phyloP scores from a whole-genome alignment of 2,113 vertebrate species.

The Coptodon bakossiorum region DNA sequence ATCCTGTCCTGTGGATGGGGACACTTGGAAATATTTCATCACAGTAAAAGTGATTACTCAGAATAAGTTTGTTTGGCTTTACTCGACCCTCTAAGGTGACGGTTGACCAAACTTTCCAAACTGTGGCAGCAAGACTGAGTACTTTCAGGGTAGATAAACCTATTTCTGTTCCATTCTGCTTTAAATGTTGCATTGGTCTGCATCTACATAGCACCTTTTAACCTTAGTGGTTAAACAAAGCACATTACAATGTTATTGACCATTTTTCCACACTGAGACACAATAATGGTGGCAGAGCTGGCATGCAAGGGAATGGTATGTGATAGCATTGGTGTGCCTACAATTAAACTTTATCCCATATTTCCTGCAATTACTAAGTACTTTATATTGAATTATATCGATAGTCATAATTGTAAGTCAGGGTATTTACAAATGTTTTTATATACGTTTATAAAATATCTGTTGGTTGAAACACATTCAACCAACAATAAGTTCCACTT shows the following conservation, averaged over 20 bases:
- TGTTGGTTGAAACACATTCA: not conserved
- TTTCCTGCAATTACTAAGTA: not conserved
- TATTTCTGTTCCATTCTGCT: not conserved
- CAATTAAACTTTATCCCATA: not conserved
- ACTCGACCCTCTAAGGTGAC: not conserved
- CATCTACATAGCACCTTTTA: not conserved
- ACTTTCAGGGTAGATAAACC: not conserved
- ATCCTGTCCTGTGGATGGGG: not conserved
- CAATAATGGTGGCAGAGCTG: not conserved
- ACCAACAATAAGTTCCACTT: not conserved
- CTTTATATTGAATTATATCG: not conserved
- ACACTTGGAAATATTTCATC: not conserved
- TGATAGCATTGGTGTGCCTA: not conserved
- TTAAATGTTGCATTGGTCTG: not conserved
- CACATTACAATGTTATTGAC: not conserved
- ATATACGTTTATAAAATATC: not conserved
- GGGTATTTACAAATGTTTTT: not conserved
- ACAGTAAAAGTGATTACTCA: not conserved
- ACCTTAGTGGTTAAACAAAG: not conserved
- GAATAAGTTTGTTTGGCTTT: not conserved
- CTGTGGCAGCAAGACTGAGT: not conserved
- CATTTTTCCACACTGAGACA: not conserved
- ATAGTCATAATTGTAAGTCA: not conserved
- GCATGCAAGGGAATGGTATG: not conserved
- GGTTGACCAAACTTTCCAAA: not conserved